Percentiles rank a stretch among this genome's conserved stretches.
Conservation (phyloP, 2,113 vertebrate species). For the Pedetes capensis region DNA sequence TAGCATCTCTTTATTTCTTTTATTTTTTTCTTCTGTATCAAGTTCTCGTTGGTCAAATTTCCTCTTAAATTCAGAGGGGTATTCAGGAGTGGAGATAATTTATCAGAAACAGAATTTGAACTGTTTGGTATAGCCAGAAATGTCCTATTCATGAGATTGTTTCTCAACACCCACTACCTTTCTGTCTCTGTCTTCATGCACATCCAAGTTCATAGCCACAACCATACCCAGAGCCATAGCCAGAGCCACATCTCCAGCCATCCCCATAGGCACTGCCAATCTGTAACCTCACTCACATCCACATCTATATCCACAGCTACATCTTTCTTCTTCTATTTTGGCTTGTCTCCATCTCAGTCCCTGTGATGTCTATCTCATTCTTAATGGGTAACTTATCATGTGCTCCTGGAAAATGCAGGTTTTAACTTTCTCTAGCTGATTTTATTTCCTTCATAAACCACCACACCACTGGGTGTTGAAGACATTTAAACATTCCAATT, state of each 20-base stretch:
- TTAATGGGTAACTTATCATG: background rate
- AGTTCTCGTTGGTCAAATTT: background rate
- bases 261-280: background rate
- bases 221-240: background rate
- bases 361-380: background rate
- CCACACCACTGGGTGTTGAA: background rate
- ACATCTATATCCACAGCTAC: background rate
- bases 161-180: background rate
- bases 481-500: background rate
- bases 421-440: background rate
- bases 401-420: background rate
- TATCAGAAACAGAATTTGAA: background rate
- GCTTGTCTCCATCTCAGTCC: background rate
- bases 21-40: background rate
- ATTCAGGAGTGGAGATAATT: background rate
- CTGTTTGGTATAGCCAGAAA: background rate
- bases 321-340: background rate
- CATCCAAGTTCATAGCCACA: background rate
- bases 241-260: background rate
- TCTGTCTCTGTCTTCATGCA: background rate
- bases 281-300: background rate
- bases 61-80: background rate
- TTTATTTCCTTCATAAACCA: background rate
- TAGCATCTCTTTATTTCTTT: background rate
- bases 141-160: background rate